Conservation (phyloP, 2,888 invertebrate genomes). For the Abrostola tripartita region DNA sequence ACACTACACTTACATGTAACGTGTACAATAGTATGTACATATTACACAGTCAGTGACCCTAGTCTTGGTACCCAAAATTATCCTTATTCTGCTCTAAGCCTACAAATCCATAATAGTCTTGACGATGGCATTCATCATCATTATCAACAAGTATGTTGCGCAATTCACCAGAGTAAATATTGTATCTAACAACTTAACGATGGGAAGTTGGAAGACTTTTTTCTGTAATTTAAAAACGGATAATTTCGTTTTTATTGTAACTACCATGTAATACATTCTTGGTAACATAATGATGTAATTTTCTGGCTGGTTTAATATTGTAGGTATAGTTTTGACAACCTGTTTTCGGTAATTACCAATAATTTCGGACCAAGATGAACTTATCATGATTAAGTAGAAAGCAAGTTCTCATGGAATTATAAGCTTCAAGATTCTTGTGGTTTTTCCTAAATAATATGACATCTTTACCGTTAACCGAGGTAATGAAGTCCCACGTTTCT, state of each 20-base stretch:
- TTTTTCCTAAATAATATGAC: slow-evolving; percentile 44
- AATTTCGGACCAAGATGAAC: slow-evolving; percentile 46
- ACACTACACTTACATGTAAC: too few relatives aligned
- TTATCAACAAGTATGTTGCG: slow-evolving; percentile 44
- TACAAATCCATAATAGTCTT: not conserved
- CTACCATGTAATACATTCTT: slow-evolving; percentile 44
- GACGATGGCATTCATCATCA: slow-evolving; percentile 19
- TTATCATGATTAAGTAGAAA: slow-evolving; percentile 52
- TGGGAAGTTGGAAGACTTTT: slow-evolving; percentile 44
- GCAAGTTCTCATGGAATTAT: slow-evolving; percentile 40
- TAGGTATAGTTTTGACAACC: slow-evolving; percentile 46
- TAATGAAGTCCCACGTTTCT: not conserved
- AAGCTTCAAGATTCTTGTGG: slow-evolving; percentile 34
- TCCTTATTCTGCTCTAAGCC: too few relatives aligned
- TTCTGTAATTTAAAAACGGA: slow-evolving; percentile 44
- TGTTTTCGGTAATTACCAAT: slow-evolving; percentile 42
- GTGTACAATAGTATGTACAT: too few relatives aligned
- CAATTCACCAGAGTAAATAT: slow-evolving; percentile 49
- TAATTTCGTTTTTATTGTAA: slow-evolving; percentile 45
- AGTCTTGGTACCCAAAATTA: too few relatives aligned
- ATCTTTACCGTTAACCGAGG: slow-evolving; percentile 23
- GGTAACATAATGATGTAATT: slow-evolving; percentile 49
- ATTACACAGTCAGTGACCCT: too few relatives aligned
- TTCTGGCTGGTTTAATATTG: slow-evolving; percentile 20
- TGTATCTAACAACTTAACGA: slow-evolving; percentile 57